Evolutionary conservation across 2,888 invertebrate genomes (phyloP).

Genomic region (Gonocerus acuteangulatus): DNA sequence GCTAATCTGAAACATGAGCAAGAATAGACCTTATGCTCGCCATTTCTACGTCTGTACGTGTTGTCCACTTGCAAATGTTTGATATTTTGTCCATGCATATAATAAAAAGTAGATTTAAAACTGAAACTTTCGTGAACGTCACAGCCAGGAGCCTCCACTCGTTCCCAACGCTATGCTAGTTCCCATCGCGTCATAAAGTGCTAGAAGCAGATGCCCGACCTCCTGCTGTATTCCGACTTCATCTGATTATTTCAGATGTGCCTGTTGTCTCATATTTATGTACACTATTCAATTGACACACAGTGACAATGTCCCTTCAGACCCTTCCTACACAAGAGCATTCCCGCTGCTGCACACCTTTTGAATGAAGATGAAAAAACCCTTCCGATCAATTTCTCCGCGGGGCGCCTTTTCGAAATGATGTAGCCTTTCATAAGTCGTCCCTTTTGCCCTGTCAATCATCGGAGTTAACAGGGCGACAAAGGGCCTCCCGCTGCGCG

Average conservation of each 20-base stretch:
- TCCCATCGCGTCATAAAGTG: background rate
- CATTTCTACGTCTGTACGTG: no score
- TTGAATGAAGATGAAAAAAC: background rate
- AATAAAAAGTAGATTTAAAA: no score
- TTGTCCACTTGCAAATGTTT: no score
- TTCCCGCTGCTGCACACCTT: conserved; percentile 4
- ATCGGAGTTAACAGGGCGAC: background rate
- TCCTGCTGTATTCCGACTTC: conserved; percentile 2
- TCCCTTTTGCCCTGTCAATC: conserved; percentile 14
- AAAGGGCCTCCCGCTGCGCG: background rate
- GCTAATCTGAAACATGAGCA: no score
- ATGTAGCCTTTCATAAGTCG: background rate
- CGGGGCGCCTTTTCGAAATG: conserved; percentile 5
- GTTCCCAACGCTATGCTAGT: no score
- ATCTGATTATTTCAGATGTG: conserved; percentile 19
- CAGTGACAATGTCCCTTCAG: no score
- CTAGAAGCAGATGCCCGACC: background rate
- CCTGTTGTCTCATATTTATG: conserved; percentile 4
- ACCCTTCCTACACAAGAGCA: no score
- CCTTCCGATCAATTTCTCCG: conserved; percentile 20
- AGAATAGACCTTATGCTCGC: no score
- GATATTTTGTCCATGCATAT: no score
- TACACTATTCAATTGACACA: background rate
- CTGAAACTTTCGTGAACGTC: no score
- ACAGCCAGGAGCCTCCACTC: no score